Base-by-base conservation (phyloP, 2,888 invertebrate species). In the Stictocephala bisonia region DNA sequence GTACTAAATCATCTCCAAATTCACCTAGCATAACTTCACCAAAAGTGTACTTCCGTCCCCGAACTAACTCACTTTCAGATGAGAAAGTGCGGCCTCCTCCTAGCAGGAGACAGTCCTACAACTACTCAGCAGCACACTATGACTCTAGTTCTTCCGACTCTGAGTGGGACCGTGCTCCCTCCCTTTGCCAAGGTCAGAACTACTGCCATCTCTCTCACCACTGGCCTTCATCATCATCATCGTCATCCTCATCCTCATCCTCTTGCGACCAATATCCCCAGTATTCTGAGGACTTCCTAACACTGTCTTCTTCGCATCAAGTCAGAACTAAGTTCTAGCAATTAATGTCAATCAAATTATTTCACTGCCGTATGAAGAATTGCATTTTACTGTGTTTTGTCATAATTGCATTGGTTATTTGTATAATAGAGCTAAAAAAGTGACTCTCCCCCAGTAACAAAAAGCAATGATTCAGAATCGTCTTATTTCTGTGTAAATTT, bases 221-320 rank as follows among this genome's bases (percentile, higher is more conserved):
- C 24, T 48, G 44, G 44, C 66, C 71, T 24, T 72, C 74, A 26
- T 77, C 75, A 1, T 73, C 77, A 6, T 77, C 77, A 1, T 78
- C 77, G 50, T 78, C 75, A 1, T 73, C 77, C 11, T 77, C 77
- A 1, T 78, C 77, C 56, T 78, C 78, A 3, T 76, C 75, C 48
- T 74, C 75, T 48, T 64, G 73, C 68, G 83, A 83, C 1, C 84
- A 84, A 53, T 84, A 84, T 76, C 84, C 84, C 0, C 85, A 85
- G 74, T 85, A 84, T 70, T 82, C 81, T 13, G 83, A 82, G 70
- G 84, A 85, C 72, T 79, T 83, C 70, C 77, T 77, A 22, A 41
- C 35, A 29, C 66, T 66, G 29, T 72, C 72, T 72, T 15, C 66
- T 72, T 41, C 66, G 27, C 72, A 72, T 44, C 68, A 74, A 48